Evolutionary conservation across 2,113 vertebrate species (phyloP), one percentile per base, ranked within the genome.

Genomic region (Serilophus lunatus): DNA sequence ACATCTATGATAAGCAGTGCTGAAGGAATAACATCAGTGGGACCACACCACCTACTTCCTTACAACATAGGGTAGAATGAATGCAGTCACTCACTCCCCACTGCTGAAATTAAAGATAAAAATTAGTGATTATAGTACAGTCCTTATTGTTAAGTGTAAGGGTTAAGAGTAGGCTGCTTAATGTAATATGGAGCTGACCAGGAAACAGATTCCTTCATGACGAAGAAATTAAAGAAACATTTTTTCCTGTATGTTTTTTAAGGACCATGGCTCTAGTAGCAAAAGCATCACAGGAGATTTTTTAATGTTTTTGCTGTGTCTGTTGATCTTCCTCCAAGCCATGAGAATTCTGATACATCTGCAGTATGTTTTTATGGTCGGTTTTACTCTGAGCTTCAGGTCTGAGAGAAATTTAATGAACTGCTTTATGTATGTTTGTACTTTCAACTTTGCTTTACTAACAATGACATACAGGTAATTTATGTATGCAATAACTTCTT

Each of bases 381-480:
- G 13, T 60, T 94, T 92, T 61, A 82, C 20, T 80, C 49, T 65
- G 69, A 94, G 18, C 13, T 90, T 64, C 59, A 86, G 19, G 16
- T 90, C 63, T 77, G 18, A 0, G 0, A 18, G 53, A 82, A 92
- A 88, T 86, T 36, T 66, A 77, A 77, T 65, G 86, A 92, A 88
- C 33, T 59, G 12, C 9, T 69, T 69, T 74, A 36, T 61, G 42
- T 65, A 31, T 82, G 35, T 64, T 92, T 92, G 49, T 79, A 82
- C 22, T 95, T 94, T 54, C 35, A 81, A 76, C 88, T 63, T 15
- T 74, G 12, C 68, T 84, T 87, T 91, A 93, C 54, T 86, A 92
- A 77, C 24, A 90, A 47, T 86, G 82, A 40, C 51, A 88, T 59
- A 20, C 38, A 36, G 51, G 35, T 54, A 90, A 90, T 50, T 90